Evolutionary conservation across 2,113 vertebrate genomes (phyloP), one percentile per base, ranked within the genome.

Genomic region (Microtus pennsylvanicus): DNA sequence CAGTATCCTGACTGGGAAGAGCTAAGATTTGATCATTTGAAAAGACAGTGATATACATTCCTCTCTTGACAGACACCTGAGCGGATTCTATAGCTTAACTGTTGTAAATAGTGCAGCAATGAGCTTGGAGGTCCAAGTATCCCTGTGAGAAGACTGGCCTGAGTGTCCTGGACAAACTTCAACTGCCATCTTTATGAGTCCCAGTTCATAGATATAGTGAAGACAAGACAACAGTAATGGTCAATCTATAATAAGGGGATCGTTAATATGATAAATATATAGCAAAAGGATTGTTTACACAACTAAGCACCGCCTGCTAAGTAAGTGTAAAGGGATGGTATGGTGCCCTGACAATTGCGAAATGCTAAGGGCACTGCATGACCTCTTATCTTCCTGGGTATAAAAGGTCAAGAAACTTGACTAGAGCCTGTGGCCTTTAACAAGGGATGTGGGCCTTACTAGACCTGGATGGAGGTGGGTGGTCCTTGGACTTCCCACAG

Each of bases 321-420:
- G n/a, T 26, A 83, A 93, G n/a, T 19, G 24, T 38, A 21, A 91
- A 93, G n/a, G 21, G 26, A 74, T 22, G 26, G 38, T 11, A 19
- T 9, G 26, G 28, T 13, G 16, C 7, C 38, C 38, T 22, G 76
- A 24, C 61, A 50, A 72, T 45, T 74, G 1, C 55, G 42, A 67
- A 70, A 55, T 17, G 3, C 13, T 72, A 85, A 67, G 22, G 3
- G 16, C 0, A 5, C 0, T 16, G 16, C 5, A 5, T 21, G 67
- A 76, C 35, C 33, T 70, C 22, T 85, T 76, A 33, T 70, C 13
- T 75, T 89, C 22, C 13, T 33, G 9, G 35, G 30, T 5, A 91
- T 58, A 17, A 80, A 96, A 63, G 38, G n/a, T 9, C n/a, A 70
- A 11, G 30, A 89, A n/a, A n/a, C 11, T 19, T 38, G 13, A 58